Evolutionary conservation across 2,113 vertebrate species (phyloP).

Genomic region (Cisticola juncidis): DNA sequence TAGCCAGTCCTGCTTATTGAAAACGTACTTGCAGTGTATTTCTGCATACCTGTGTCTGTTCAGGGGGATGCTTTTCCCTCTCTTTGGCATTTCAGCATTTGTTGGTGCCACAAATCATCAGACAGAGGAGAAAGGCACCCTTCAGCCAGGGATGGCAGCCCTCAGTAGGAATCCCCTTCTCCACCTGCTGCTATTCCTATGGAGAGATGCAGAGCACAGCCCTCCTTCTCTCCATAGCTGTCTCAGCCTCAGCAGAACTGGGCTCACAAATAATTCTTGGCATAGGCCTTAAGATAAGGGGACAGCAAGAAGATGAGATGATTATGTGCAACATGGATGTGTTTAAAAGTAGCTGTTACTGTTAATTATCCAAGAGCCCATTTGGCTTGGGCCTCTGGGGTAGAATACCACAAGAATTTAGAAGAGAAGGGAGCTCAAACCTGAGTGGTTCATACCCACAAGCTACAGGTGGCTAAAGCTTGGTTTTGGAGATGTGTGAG

Average conservation of each 20-base stretch:
- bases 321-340: background rate
- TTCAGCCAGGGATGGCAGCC: background rate
- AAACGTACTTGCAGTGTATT: background rate
- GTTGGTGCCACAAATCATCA: background rate
- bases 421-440: background rate
- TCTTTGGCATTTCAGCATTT: background rate
- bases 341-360: background rate
- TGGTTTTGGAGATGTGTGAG: background rate
- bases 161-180: background rate
- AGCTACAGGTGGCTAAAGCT: background rate
- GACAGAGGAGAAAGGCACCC: background rate
- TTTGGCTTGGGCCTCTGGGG: background rate
- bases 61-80: background rate
- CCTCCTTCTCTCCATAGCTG: background rate
- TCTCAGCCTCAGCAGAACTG: background rate
- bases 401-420: fast-evolving
- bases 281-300: background rate
- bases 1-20: background rate
- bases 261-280: background rate
- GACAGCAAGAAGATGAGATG: background rate
- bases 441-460: background rate
- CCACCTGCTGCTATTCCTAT: background rate
- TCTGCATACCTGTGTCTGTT: background rate
- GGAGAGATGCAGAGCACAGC: background rate
- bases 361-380: background rate